Evolutionary conservation across 2,888 invertebrate species (phyloP).

Genomic region (Nasonia oneida): DNA sequence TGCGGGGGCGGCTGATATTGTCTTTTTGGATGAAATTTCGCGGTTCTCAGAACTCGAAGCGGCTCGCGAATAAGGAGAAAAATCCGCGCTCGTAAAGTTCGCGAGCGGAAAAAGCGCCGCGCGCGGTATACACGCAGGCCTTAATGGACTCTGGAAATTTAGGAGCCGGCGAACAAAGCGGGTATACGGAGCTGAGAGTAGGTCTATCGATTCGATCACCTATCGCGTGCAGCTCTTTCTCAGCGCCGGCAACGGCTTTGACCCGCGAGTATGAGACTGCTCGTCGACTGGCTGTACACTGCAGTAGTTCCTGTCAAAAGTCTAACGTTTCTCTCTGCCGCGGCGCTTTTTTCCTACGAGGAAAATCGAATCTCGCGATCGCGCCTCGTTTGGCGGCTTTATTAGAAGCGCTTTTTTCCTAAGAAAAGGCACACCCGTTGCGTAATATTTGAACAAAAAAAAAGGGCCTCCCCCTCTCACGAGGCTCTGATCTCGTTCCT

Average conservation of each 20-base stretch:
- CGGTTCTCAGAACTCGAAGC: no score
- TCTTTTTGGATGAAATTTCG: no score
- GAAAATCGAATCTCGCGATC: no score
- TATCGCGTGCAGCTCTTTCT: background rate
- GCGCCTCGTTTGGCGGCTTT: no score
- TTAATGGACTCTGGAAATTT: no score
- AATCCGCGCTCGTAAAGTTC: no score
- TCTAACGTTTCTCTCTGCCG: background rate
- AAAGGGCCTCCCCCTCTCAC: background rate
- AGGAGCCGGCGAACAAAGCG: no score
- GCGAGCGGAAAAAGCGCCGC: no score
- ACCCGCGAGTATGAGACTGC: background rate
- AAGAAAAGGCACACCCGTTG: no score
- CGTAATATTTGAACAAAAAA: background rate
- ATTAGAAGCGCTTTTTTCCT: no score
- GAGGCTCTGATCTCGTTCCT: background rate
- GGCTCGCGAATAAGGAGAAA: no score
- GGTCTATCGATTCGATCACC: conserved; percentile 3
- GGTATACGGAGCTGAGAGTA: background rate
- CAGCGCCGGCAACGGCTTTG: background rate
- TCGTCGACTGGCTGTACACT: background rate
- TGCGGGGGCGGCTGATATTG: background rate
- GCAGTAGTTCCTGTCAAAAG: background rate
- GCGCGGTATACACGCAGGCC: no score
- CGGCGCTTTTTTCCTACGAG: background rate